Base-by-base conservation (phyloP, 2,113 vertebrate species). In the Dromaius novaehollandiae region DNA sequence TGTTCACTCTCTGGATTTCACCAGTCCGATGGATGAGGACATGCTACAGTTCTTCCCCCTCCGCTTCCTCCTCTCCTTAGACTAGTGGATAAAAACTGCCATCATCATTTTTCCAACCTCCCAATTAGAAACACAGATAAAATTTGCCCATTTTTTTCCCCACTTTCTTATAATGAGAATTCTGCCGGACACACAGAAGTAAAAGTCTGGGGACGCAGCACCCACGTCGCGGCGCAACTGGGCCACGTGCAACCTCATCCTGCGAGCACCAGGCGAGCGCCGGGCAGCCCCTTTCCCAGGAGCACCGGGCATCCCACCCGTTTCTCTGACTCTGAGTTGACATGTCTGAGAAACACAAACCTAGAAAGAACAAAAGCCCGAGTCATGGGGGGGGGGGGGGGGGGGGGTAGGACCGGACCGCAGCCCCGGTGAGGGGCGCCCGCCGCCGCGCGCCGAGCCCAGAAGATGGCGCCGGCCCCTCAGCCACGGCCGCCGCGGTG, bases 381-480 rank as follows among this genome's bases (percentile, higher is more conserved):
- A 0, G 0, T 21, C 60, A 48, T 11, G 11, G 11, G 0, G 48
- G 50, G 61, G 51, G 75, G 55, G 24, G 20, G 7, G 11, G 11
- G 0, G 48, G 50, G 61, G 51, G 75, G 55, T 24, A 24, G 7
- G 26, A 77, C 7, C 38, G 38, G 38, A 38, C 38, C 38, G 38
- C 38, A 38, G 38, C 38, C 38, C 38, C 38, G 38, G 38, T 38
- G 38, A 8, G 38, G 38, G 38, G 38, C 38, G 38, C 38, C 42
- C 44, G 55, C 56, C 15, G 30, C 56, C 30, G 24, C 51, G 5
- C 56, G 56, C 56, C 55, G 7, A 14, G 26, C 28, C 55, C 97
- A 83, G 92, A 51, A 97, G 97, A 40, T 89, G 97, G 97, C 95
- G 91, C 94, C 89, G 81, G 91, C 11, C 81, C 19, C 94, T 89